Conservation (phyloP, 2,113 vertebrate species). For the Crotalus horridus region DNA sequence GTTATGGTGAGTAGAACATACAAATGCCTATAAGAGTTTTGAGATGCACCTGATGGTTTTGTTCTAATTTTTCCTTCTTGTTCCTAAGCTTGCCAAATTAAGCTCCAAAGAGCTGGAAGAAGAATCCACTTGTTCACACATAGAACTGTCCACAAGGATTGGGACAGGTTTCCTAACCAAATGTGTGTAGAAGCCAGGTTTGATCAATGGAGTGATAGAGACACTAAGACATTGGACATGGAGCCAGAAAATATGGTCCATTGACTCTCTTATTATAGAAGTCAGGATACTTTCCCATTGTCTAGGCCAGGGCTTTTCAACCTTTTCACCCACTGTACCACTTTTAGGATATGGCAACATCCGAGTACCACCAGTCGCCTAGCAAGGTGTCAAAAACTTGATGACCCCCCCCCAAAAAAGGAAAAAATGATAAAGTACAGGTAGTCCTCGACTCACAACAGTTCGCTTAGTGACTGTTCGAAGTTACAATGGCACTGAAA, state of each 20-base stretch:
- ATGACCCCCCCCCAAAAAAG: too few relatives aligned
- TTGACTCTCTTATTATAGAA: too few relatives aligned
- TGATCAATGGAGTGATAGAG: background rate
- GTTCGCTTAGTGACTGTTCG: too few relatives aligned
- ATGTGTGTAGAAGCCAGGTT: background rate
- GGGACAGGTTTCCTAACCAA: background rate
- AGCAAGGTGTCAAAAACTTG: too few relatives aligned
- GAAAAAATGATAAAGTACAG: too few relatives aligned
- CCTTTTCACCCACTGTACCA: too few relatives aligned
- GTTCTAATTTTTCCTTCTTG: background rate
- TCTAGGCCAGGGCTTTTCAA: background rate
- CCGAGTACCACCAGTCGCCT: too few relatives aligned
- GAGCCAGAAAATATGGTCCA: background rate
- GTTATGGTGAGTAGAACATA: background rate
- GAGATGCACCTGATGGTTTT: background rate
- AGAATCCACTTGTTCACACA: background rate
- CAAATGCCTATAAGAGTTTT: background rate
- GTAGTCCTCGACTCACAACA: too few relatives aligned
- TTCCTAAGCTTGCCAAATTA: background rate
- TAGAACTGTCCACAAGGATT: background rate
- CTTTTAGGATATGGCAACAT: too few relatives aligned
- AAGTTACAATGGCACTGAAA: too few relatives aligned
- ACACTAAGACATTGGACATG: background rate
- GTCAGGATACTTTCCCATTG: background rate
- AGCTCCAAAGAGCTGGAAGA: background rate